Percentiles rank a stretch among this genome's conserved stretches.
phyloP scores from a whole-genome alignment of 23 tunicate species.

The Aplidium turbinatum region DNA sequence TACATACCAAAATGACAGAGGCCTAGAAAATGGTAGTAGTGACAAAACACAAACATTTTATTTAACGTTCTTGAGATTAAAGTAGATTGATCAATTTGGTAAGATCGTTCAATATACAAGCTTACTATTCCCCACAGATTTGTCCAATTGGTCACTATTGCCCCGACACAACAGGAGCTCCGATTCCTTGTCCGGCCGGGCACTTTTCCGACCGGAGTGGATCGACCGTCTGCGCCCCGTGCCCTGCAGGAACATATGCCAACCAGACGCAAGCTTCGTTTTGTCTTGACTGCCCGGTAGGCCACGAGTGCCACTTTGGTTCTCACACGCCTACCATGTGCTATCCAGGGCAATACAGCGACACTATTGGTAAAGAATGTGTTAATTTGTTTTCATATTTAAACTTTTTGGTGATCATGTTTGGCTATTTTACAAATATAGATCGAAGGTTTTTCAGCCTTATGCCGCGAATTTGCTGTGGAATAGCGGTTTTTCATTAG shows the following conservation, averaged over 20 bases:
- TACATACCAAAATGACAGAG: too few relatives aligned
- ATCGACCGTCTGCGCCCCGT: constrained; percentile 35
- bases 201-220: constrained; percentile 27
- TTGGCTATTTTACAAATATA: too few relatives aligned
- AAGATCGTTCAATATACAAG: too few relatives aligned
- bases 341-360: constrained; percentile 59
- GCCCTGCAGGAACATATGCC: constrained; percentile 62
- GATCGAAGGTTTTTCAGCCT: too few relatives aligned
- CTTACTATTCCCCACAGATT: constrained; percentile 35
- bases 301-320: constrained; percentile 56
- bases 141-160: constrained; percentile 75
- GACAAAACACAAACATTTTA: too few relatives aligned
- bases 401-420: neutral
- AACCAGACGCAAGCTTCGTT: constrained; percentile 23
- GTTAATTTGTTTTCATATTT: neutral
- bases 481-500: too few relatives aligned
- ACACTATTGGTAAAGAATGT: constrained; percentile 38
- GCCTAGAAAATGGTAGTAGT: too few relatives aligned
- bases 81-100: too few relatives aligned
- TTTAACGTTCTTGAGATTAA: too few relatives aligned
- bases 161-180: constrained; percentile 27
- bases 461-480: too few relatives aligned
- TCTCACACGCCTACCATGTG: constrained; percentile 37
- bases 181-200: constrained; percentile 58
- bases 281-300: constrained; percentile 56